These are phyloP conservation scores for Trachelus iudaicus DNA, from an alignment of 2,888 invertebrate species.

Conservation along the genomic window DNA sequence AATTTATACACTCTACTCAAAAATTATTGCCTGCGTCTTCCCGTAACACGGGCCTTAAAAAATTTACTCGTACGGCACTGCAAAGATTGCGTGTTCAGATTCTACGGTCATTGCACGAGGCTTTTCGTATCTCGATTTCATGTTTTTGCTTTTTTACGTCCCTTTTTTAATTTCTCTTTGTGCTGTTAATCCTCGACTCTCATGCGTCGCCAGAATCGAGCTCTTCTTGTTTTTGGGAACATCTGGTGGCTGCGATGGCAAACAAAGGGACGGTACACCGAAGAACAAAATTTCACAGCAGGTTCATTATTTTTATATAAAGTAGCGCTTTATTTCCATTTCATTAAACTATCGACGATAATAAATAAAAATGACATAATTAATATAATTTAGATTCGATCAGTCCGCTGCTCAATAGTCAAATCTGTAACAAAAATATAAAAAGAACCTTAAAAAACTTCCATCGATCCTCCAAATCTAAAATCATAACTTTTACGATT, in stretches of 20 bases:
- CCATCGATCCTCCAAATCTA: background rate
- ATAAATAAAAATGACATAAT: slow-evolving; percentile 4
- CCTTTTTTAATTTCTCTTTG: slow-evolving; percentile 46
- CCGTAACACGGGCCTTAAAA: background rate
- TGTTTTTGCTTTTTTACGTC: slow-evolving; percentile 30
- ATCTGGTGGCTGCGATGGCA: slow-evolving; percentile 51
- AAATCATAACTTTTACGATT: background rate
- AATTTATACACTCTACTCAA: background rate
- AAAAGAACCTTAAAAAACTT: background rate
- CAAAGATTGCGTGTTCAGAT: slow-evolving; percentile 44
- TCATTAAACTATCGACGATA: slow-evolving; percentile 28
- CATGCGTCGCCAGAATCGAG: slow-evolving; percentile 5
- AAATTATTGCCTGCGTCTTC: background rate
- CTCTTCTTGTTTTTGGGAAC: slow-evolving; percentile 50
- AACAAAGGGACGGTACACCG: slow-evolving; percentile 48
- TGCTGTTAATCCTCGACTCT: slow-evolving; percentile 45
- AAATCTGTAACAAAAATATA: slow-evolving; percentile 16
- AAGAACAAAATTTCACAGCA: slow-evolving; percentile 9
- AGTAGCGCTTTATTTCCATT: background rate
- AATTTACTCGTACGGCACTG: slow-evolving; percentile 27
- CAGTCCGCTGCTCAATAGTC: slow-evolving; percentile 12
- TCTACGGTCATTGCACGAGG: slow-evolving; percentile 54
- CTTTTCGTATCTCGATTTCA: slow-evolving; percentile 51
- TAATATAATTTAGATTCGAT: background rate
- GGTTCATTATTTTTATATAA: background rate